Conservation (phyloP, 2,888 invertebrate genomes). For the Troglohyphantes excavatus region DNA sequence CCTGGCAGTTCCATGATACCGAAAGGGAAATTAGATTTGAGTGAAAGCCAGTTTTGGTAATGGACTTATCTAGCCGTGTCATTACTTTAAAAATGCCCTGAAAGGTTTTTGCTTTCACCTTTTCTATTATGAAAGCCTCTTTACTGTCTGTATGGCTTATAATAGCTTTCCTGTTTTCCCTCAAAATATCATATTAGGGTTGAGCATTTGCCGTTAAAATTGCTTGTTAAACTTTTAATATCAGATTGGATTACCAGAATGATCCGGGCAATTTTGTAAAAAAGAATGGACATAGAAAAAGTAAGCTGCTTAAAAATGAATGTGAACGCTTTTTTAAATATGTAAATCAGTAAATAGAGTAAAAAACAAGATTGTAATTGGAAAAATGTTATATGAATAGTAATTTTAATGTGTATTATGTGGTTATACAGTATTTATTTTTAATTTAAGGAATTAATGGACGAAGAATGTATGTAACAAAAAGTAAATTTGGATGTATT, state of each 20-base stretch:
- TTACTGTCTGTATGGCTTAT: not conserved
- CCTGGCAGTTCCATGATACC: not conserved
- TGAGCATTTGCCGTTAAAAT: not conserved
- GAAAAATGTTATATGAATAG: no score
- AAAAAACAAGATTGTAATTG: no score
- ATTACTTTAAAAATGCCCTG: not conserved
- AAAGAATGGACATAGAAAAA: no score
- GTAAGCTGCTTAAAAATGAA: no score
- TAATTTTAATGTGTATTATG: no score
- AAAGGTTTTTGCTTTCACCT: not conserved
- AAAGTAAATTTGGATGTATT: no score
- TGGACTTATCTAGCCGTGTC: not conserved
- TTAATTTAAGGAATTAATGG: no score
- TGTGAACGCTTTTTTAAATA: no score
- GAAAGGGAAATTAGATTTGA: conserved; percentile 4
- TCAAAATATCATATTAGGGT: not conserved
- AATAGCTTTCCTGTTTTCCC: not conserved
- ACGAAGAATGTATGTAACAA: no score
- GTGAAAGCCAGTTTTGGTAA: not conserved
- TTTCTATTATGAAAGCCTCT: not conserved
- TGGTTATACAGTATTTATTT: no score
- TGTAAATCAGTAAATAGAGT: no score
- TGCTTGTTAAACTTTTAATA: not conserved
- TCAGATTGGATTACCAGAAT: not conserved
- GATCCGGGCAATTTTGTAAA: not conserved